Evolutionary conservation across 2,113 vertebrate species (phyloP), one percentile per base, ranked within the genome.

Genomic region (Tupaia chinensis): DNA sequence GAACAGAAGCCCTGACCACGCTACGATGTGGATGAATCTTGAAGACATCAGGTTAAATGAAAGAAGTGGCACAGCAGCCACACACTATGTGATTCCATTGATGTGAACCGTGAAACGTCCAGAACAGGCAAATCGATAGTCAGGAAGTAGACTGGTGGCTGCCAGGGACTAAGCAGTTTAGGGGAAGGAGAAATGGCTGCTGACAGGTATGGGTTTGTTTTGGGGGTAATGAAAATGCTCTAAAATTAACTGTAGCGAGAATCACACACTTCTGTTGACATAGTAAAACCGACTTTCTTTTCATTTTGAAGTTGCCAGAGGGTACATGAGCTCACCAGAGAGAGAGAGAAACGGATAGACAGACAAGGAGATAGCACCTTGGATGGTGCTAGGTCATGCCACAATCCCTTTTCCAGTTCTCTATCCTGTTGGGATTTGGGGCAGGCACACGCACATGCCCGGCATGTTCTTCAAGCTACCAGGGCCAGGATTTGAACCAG

Each of bases 11-110:
- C 13, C 13, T 54, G 25, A 22, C 3, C 5, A 7, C 0, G 15
- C 72, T 3, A 23, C 5, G 2, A 22, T 13, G 0, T 0, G 7
- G 34, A 11, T 1, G 5, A 77, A 61, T 19, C 56, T 14, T 20
- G n/a, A 44, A 44, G 70, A 29, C 2, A 4, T 15, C 1, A 5
- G 4, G 56, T 11, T 56, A 11, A 70, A 56, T 7, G 44, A 10
- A 68, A 70, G n/a, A 68, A 73, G 73, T 66, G 15, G n/a, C 34
- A 29, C 56, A 56, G 3, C 23, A 69, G 32, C 58, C 56, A 20
- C 16, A 1, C 1, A 1, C 3, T 19, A 5, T 20, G 0, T 3
- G 63, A 44, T 23, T 56, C 78, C 44, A 6, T 34, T 63, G 11
- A 2, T 3, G 15, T 3, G 76, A 78, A 58, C 19, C 16, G 16